A percentile compares a stretch with the other conserved stretches of the same genome.
Conservation (phyloP, 1,140 invertebrate genomes). For the Eupeodes corollae region DNA sequence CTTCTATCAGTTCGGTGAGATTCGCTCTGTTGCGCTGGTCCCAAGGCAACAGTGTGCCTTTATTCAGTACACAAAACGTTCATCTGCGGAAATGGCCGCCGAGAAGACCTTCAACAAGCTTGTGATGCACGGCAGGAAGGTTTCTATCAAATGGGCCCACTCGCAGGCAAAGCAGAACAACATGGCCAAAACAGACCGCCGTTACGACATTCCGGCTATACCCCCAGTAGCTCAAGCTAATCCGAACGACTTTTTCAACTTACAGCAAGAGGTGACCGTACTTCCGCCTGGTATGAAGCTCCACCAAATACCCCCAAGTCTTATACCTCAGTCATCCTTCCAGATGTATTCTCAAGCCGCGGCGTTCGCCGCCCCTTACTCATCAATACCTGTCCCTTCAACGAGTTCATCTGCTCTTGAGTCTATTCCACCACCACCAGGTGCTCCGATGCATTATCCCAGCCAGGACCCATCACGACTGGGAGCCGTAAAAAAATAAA, state of each 20-base stretch:
- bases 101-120: constrained; percentile 96
- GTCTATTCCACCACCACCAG: constrained; percentile 43
- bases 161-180: constrained; percentile 59
- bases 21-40: constrained; percentile 84
- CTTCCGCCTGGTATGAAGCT: constrained; percentile 41
- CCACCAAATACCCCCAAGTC: constrained; percentile 41
- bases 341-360: constrained; percentile 47
- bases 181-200: constrained; percentile 38
- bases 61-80: constrained; percentile 86
- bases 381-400: constrained; percentile 42
- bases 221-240: constrained; percentile 41
- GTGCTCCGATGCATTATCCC: constrained; percentile 70
- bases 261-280: constrained; percentile 47
- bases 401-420: constrained; percentile 33
- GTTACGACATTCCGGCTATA: constrained; percentile 71
- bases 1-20: constrained; percentile 99
- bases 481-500: constrained; percentile 46
- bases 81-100: constrained; percentile 83
- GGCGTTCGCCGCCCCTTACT: constrained; percentile 40
- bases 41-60: constrained; percentile 94
- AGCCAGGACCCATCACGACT: constrained; percentile 87
- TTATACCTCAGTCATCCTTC: constrained; percentile 42
- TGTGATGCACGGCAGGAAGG: constrained; percentile 69
- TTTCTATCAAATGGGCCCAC: constrained; percentile 95
- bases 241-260: constrained; percentile 70